Percentiles rank a stretch among this genome's conserved stretches.
Conservation (phyloP, 2,888 invertebrate species). For the Nomada ruficornis region DNA sequence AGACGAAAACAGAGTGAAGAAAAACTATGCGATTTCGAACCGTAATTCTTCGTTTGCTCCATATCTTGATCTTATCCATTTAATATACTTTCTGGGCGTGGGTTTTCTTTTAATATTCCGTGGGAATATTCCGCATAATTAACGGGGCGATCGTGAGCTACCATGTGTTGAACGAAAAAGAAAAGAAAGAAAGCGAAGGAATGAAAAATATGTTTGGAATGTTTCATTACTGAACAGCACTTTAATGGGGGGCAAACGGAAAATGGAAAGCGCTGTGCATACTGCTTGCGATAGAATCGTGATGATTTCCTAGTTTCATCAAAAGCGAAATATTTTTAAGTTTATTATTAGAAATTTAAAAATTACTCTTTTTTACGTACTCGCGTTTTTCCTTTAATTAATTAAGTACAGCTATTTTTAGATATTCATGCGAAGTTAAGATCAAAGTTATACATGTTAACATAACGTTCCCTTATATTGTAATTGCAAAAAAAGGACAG, state of each 20-base stretch:
- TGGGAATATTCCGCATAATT: slow-evolving; percentile 43
- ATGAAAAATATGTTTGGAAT: slow-evolving; percentile 40
- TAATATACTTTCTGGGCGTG: background rate
- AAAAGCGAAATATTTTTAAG: too few species aligned
- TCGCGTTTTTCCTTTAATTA: too few species aligned
- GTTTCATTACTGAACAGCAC: slow-evolving; percentile 50
- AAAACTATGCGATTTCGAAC: slow-evolving; percentile 24
- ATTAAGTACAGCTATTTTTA: too few species aligned
- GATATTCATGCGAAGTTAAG: too few species aligned
- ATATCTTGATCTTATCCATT: slow-evolving; percentile 9
- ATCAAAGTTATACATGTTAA: too few species aligned
- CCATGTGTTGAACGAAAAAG: too few species aligned
- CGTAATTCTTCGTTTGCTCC: background rate
- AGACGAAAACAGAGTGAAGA: background rate
- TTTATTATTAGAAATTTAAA: too few species aligned
- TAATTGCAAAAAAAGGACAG: slow-evolving; percentile 46
- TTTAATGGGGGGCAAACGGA: slow-evolving; percentile 30
- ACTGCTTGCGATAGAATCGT: background rate
- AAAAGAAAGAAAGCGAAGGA: background rate
- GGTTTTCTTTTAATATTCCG: slow-evolving; percentile 15
- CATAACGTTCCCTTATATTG: background rate
- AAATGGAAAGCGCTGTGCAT: too few species aligned
- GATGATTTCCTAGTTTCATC: slow-evolving; percentile 6
- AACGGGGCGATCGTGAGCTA: slow-evolving; percentile 22
- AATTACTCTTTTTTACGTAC: background rate